Evolutionary conservation across 2,113 vertebrate genomes (phyloP), one percentile per base, ranked within the genome.

Genomic region (Scortum barcoo): DNA sequence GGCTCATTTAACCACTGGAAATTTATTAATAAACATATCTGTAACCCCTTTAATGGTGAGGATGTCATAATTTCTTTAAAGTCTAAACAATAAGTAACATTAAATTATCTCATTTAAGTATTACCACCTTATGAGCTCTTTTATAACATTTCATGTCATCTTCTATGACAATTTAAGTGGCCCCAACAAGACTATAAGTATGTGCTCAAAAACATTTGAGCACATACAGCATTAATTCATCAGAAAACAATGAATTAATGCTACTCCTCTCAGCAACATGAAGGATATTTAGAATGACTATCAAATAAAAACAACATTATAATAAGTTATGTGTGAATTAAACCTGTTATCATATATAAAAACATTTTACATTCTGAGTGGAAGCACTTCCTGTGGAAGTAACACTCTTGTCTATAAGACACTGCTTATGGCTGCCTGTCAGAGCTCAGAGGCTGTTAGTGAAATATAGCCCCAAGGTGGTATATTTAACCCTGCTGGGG

Each of bases 401-500:
- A 51, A 33, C 50, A 50, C 58, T 63, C 58, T 51, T 61, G 63
- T 78, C 28, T 65, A 33, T 5, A 33, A 81, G 57, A 57, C 56
- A 68, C 13, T 36, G 36, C 51, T 42, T 62, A 19, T 46, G 36
- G 60, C 72, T 68, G 71, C 22, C 69, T 88, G 85, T 89, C 79
- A 76, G 42, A 76, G 75, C 71, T 62, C 44, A 22, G 63, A 48
- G 77, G 12, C 60, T 66, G 78, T 50, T 66, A 33, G 74, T 91
- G 84, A 91, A 85, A 85, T 82, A 87, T 78, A 51, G 84, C 26
- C 69, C 54, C 40, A 40, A 44, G 80, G 76, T 81, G 81, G 87
- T 93, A 93, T 91, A 94, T 93, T 93, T 93, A 93, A 91, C 88
- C 81, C 84, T 66, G 60, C 53, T 40, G 40, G 69, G 79, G 74